Evolutionary conservation across 2,113 vertebrate genomes (phyloP), one percentile per base, ranked within the genome.

Genomic region (Neodontobutis hainanensis): DNA sequence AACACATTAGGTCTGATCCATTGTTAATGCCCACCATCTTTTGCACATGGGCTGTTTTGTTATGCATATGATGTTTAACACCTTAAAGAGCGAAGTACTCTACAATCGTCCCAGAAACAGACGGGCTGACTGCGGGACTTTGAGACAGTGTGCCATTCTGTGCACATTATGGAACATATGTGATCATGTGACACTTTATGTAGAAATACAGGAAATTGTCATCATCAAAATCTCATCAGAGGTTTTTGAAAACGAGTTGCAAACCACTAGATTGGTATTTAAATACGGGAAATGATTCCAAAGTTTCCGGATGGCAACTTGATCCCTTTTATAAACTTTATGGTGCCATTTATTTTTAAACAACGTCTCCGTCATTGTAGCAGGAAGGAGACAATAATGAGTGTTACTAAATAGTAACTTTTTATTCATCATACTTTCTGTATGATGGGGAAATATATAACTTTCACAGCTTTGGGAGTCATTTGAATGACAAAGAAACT

Each of bases 61-160:
- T 75, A 83, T 90, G 89, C 81, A 81, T 81, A 85, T 11, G n/a
- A 58, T 38, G 60, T 87, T 27, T 92, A 66, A 82, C 90, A 90
- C 91, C 87, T 90, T 57, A 66, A 71, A 27, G 19, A 27, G 19
- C 3, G 19, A 27, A 27, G 49, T 55, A 52, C 70, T 73, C 65
- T 16, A 27, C 87, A 66, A 48, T 57, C 81, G 51, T 57, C 60
- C 48, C 65, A 44, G 61, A 76, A 75, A 80, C 75, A 82, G 78
- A 80, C 73, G 51, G 49, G 75, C 73, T 78, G 81, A 78, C 80
- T 68, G 64, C 44, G 2, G 40, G 42, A 36, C 50, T n/a, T 27
- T 43, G 61, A 32, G 35, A 11, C 9, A 53, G 27, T 14, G 51
- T 53, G 11, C 32, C 3, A 55, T 48, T 57, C 65, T 43, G 46